A percentile compares a stretch with the other conserved stretches of the same genome.
These are phyloP conservation scores for Fratercula arctica DNA, from an alignment of 2,797 vertebrate species.

Conservation along the genomic window DNA sequence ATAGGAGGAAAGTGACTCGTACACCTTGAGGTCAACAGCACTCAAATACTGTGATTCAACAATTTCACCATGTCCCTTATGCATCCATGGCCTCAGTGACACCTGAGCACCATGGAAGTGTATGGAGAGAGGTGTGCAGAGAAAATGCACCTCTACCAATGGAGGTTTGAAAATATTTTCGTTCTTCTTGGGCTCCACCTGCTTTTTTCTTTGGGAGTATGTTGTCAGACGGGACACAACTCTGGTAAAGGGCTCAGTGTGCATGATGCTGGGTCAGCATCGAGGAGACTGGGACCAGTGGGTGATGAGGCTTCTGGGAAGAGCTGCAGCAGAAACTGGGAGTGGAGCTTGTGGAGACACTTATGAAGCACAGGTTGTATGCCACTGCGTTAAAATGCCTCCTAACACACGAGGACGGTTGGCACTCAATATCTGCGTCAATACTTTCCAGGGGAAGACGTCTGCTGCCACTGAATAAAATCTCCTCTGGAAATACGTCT, in stretches of 20 bases:
- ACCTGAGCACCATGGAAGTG: background rate
- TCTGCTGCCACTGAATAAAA: background rate
- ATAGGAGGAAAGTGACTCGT: accelerated
- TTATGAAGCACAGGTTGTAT: background rate
- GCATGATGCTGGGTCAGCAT: background rate
- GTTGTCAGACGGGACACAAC: background rate
- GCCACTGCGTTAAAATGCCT: background rate
- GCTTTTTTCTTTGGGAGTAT: background rate
- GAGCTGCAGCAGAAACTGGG: background rate
- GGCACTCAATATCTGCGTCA: background rate
- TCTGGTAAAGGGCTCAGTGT: background rate
- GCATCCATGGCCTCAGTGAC: background rate
- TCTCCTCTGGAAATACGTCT: background rate
- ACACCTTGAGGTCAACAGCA: background rate
- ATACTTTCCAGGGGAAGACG: background rate
- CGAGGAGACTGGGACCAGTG: background rate
- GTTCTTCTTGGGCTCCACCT: background rate
- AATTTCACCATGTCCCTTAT: background rate
- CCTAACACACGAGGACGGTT: background rate
- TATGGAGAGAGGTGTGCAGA: background rate
- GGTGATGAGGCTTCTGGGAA: background rate
- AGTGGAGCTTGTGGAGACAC: background rate
- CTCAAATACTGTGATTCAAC: background rate
- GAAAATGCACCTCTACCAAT: background rate
- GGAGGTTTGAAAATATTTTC: background rate